Evolutionary conservation across 2,797 vertebrate species (phyloP).

Genomic region (Phyllotis vaccarum): DNA sequence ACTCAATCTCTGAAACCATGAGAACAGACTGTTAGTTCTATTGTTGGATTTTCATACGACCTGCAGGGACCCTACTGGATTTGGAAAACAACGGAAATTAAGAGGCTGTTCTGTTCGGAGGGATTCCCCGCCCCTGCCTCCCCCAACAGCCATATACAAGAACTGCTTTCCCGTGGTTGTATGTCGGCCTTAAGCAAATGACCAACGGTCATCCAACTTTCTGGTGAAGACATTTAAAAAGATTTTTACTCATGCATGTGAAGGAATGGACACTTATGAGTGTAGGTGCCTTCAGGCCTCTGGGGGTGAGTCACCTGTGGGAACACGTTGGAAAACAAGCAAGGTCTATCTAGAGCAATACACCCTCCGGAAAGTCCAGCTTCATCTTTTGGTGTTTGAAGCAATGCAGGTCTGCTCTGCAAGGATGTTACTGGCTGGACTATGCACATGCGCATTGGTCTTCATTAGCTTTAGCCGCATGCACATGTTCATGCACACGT

Average conservation of each 20-base stretch:
- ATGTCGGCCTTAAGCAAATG: neutral
- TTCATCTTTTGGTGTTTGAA: neutral
- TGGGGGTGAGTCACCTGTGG: neutral
- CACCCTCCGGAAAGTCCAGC: neutral
- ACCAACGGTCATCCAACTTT: neutral
- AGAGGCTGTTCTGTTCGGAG: neutral
- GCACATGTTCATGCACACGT: neutral
- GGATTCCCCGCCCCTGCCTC: neutral
- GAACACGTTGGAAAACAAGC: neutral
- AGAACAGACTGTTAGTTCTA: neutral
- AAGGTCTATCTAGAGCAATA: neutral
- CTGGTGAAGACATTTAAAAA: neutral
- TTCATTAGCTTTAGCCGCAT: neutral
- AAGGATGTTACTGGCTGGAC: neutral
- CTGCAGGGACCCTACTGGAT: neutral
- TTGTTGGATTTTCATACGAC: neutral
- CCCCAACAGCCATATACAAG: neutral
- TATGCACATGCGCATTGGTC: neutral
- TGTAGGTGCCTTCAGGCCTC: neutral
- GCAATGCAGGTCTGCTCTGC: neutral
- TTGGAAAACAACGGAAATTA: neutral
- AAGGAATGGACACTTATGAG: neutral
- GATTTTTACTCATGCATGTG: neutral
- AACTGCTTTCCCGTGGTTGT: neutral
- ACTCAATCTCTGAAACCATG: neutral